Conservation (phyloP, 2,888 invertebrate species). For the Lampropteryx suffumata region DNA sequence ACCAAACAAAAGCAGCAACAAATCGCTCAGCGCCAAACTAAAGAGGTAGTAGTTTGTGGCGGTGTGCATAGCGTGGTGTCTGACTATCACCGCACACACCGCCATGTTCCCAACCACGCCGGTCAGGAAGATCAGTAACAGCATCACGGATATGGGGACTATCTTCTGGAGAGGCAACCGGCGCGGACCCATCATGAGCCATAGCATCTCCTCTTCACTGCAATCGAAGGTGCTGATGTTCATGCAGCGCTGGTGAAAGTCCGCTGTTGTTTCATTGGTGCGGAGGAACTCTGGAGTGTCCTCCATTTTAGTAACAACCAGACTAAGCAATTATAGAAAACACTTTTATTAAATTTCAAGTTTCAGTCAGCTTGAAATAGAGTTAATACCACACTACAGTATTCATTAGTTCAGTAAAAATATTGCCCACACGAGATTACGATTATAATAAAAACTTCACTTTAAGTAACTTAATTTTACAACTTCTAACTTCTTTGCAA, state of each 20-base stretch:
- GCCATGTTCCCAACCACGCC: constrained; percentile 92
- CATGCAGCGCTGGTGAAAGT: constrained; percentile 66
- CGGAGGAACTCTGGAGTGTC: constrained; percentile 50
- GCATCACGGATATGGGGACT: constrained; percentile 85
- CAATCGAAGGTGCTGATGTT: constrained; percentile 79
- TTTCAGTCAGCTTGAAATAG: no score
- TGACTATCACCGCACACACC: constrained; percentile 92
- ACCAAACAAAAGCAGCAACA: constrained; percentile 92
- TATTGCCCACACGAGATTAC: no score
- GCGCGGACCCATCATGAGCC: constrained; percentile 84
- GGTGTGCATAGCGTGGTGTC: constrained; percentile 92
- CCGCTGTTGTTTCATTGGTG: constrained; percentile 52
- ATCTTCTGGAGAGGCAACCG: constrained; percentile 81
- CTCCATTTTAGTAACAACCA: constrained; percentile 44
- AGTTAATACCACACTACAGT: no score
- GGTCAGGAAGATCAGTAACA: constrained; percentile 90
- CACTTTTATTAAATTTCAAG: no score
- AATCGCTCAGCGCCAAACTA: constrained; percentile 93
- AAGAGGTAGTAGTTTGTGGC: constrained; percentile 96
- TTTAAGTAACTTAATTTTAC: no score
- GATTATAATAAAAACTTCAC: no score
- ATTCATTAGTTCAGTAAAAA: no score
- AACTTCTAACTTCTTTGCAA: no score
- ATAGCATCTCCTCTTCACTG: constrained; percentile 83
- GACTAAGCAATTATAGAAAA: no score